Conservation (phyloP, 1,140 invertebrate genomes). For the Diachasmimorpha longicaudata region DNA sequence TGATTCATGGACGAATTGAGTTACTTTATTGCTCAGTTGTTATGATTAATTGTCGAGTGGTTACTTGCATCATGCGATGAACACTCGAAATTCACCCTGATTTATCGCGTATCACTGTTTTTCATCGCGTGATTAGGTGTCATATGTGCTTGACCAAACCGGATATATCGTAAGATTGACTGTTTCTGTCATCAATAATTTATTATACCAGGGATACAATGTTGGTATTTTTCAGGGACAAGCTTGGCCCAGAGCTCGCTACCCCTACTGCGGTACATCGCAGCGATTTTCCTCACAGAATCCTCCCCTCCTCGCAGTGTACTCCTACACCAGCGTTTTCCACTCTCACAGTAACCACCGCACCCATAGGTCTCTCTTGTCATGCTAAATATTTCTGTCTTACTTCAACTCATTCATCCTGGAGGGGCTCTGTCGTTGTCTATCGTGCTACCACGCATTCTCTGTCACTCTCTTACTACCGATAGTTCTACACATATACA, state of each 20-base stretch:
- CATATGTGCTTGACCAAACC: neutral
- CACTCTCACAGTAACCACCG: slow-evolving; percentile 4
- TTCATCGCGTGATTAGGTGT: neutral
- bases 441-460: slow-evolving; percentile 20
- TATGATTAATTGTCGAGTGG: neutral
- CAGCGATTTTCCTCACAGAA: slow-evolving; percentile 49
- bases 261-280: slow-evolving; percentile 57
- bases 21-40: neutral
- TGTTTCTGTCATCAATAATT: neutral
- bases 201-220: slow-evolving; percentile 6
- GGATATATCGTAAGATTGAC: neutral
- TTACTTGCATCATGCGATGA: neutral
- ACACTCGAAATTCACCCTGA: neutral
- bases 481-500: slow-evolving; percentile 38
- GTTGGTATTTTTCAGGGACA: slow-evolving; percentile 27
- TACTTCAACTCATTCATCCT: neutral
- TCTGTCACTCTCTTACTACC: slow-evolving; percentile 12
- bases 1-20: neutral
- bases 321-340: neutral
- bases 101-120: neutral
- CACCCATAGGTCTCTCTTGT: slow-evolving; percentile 20
- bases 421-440: neutral
- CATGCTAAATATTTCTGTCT: slow-evolving; percentile 15
- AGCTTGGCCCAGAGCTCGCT: slow-evolving; percentile 46
- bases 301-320: neutral